Evolutionary conservation across 2,888 invertebrate species (phyloP).

Genomic region (Synergus umbraculus): DNA sequence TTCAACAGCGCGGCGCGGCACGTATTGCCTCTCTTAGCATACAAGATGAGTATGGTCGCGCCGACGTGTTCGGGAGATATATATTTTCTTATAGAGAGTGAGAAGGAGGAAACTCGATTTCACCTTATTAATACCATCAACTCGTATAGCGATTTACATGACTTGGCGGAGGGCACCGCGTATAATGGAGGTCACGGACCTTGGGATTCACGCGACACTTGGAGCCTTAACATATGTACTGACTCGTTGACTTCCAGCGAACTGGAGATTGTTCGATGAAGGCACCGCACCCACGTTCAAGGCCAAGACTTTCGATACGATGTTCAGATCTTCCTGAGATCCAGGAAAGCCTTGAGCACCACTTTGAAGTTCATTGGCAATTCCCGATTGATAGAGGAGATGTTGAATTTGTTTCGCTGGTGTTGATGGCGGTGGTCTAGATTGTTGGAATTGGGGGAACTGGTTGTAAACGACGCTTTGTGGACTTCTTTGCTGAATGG

Average conservation of each 20-base stretch:
- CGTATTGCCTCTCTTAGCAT: conserved; percentile 7
- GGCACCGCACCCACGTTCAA: conserved; percentile 86
- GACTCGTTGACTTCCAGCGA: conserved; percentile 45
- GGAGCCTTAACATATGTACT: conserved; percentile 45
- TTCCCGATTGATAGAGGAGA: conserved; percentile 83
- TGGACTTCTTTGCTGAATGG: conserved; percentile 50
- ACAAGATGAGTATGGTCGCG: not conserved
- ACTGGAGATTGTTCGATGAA: conserved; percentile 60
- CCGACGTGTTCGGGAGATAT: conserved; percentile 21
- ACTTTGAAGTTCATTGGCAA: conserved; percentile 77
- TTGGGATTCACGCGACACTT: conserved; percentile 50
- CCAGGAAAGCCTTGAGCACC: conserved; percentile 56
- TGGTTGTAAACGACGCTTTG: conserved; percentile 63
- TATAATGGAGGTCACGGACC: conserved; percentile 38
- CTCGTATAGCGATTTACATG: conserved; percentile 61
- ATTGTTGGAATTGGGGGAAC: conserved; percentile 56
- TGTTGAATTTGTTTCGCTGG: conserved; percentile 83
- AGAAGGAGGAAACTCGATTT: conserved; percentile 63
- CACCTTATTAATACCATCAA: conserved; percentile 61
- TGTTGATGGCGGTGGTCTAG: conserved; percentile 59
- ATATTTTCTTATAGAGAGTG: conserved; percentile 38
- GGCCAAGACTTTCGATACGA: conserved; percentile 89
- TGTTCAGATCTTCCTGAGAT: conserved; percentile 85
- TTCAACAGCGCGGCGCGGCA: not conserved
- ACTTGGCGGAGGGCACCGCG: conserved; percentile 54